A percentile compares a stretch with the other conserved stretches of the same genome.
These are phyloP conservation scores for Pogoniulus pusillus DNA, from an alignment of 2,797 vertebrate genomes.

Conservation along the genomic window DNA sequence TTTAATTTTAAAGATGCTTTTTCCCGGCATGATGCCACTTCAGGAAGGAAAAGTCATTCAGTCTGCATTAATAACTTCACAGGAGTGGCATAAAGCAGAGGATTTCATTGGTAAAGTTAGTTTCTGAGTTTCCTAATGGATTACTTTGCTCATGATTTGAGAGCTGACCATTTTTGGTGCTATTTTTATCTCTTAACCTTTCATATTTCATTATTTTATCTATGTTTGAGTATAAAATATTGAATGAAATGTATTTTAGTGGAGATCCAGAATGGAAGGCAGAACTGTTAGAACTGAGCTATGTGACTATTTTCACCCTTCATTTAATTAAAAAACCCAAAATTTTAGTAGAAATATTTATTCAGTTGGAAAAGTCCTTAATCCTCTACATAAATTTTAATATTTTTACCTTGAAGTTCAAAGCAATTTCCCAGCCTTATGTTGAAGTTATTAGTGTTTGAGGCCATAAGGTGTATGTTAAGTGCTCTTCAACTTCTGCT, in stretches of 20 bases:
- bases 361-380: neutral
- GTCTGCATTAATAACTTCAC: neutral
- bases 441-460: neutral
- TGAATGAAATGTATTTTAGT: neutral
- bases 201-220: neutral
- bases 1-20: neutral
- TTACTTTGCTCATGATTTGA: neutral
- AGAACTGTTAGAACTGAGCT: neutral
- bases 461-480: neutral
- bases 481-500: slow-evolving; percentile 1
- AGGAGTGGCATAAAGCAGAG: neutral
- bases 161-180: neutral
- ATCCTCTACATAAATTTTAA: neutral
- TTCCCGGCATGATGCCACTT: neutral
- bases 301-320: neutral
- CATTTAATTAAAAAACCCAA: neutral
- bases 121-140: neutral
- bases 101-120: neutral
- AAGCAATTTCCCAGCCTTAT: neutral
- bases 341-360: neutral
- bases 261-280: neutral
- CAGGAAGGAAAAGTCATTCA: neutral
- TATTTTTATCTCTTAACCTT: neutral
- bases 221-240: neutral
- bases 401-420: neutral